Percentiles rank a stretch among this genome's conserved stretches.
Evolutionary conservation across 2,888 invertebrate species (phyloP).

Genomic region (Bembecia ichneumoniformis): DNA sequence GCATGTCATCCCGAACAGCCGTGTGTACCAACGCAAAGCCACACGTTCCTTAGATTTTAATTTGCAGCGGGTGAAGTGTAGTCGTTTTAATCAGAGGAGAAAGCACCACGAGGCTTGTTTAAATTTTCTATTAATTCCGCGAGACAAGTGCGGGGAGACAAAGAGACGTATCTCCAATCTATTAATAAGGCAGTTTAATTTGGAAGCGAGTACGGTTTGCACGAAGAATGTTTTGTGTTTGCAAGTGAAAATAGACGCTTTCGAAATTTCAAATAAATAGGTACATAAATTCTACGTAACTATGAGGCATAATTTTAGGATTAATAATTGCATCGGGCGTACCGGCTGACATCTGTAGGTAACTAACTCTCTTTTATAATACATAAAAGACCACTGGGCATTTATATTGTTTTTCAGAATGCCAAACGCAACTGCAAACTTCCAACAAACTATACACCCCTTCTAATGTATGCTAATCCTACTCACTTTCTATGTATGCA

Average conservation of each 20-base stretch:
- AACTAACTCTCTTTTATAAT: too few species aligned
- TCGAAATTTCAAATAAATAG: neutral
- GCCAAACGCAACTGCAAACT: too few species aligned
- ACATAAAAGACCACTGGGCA: too few species aligned
- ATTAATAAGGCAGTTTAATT: conserved; percentile 69
- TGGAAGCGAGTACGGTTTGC: conserved; percentile 25
- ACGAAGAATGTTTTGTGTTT: conserved; percentile 1
- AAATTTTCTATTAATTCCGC: conserved; percentile 64
- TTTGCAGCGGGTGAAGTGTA: conserved; percentile 42
- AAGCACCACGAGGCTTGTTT: conserved; percentile 46
- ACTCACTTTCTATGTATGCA: too few species aligned
- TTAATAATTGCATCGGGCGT: too few species aligned
- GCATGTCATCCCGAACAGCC: conserved; percentile 5
- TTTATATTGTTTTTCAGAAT: too few species aligned
- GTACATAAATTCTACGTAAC: too few species aligned
- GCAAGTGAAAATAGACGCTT: too few species aligned
- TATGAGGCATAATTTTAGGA: too few species aligned
- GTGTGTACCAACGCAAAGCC: conserved; percentile 24
- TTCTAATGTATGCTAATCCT: too few species aligned
- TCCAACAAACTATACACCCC: too few species aligned
- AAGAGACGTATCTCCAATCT: conserved; percentile 64
- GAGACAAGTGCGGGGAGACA: conserved; percentile 45
- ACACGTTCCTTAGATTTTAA: conserved; percentile 55
- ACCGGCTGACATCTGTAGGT: too few species aligned
- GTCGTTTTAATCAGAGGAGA: conserved; percentile 57